A percentile compares a stretch with the other conserved stretches of the same genome.
Evolutionary conservation across 1,140 invertebrate genomes (phyloP).

Genomic region (Calosoma granatense): DNA sequence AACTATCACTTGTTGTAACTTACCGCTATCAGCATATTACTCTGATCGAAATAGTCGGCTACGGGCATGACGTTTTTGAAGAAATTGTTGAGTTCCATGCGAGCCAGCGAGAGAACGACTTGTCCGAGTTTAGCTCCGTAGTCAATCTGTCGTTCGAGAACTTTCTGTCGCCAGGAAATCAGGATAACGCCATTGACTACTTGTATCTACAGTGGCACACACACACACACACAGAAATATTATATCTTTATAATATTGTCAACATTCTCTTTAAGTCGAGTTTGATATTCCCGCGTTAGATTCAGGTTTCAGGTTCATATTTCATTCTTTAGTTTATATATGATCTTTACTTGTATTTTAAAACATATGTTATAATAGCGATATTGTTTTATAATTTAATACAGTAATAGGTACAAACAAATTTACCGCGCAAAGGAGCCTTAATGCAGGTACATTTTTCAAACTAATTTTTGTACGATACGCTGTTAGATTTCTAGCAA

Average conservation of each 20-base stretch:
- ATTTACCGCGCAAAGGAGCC: too few species aligned
- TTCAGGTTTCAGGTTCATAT: background rate
- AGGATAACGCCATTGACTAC: slow-evolving; percentile 75
- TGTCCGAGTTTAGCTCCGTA: slow-evolving; percentile 80
- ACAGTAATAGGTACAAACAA: too few species aligned
- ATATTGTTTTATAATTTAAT: too few species aligned
- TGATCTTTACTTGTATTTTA: too few species aligned
- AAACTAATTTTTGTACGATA: too few species aligned
- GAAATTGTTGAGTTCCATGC: slow-evolving; percentile 82
- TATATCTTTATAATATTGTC: too few species aligned
- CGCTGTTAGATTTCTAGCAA: too few species aligned
- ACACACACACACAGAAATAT: background rate
- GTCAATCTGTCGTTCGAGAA: slow-evolving; percentile 78
- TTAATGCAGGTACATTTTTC: too few species aligned
- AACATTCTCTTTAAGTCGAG: background rate
- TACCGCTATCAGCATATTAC: slow-evolving; percentile 70
- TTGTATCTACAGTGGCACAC: slow-evolving; percentile 57
- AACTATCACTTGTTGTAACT: too few species aligned
- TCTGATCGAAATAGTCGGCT: slow-evolving; percentile 80
- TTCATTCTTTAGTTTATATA: too few species aligned
- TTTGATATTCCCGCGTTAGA: background rate
- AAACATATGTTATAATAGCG: too few species aligned
- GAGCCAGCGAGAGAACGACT: slow-evolving; percentile 71
- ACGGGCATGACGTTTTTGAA: slow-evolving; percentile 81
- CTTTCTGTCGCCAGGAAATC: slow-evolving; percentile 73